phyloP scores from a whole-genome alignment of 2,888 invertebrate genomes.

The Thysanoteuthis rhombus region DNA sequence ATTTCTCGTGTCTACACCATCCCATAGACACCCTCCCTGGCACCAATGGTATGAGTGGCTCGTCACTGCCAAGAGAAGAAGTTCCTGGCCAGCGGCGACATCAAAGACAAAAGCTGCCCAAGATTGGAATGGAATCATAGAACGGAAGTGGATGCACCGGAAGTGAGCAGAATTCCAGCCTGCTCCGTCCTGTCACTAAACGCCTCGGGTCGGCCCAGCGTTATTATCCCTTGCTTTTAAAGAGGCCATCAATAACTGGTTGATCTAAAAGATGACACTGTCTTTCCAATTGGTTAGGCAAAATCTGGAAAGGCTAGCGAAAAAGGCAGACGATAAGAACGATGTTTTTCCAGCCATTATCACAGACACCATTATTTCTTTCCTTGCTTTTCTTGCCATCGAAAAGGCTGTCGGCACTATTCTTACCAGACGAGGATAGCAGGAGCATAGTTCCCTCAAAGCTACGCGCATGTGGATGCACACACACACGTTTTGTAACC shows the following conservation, averaged over 20 bases:
- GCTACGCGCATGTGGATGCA: too few relatives aligned
- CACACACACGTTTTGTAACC: too few relatives aligned
- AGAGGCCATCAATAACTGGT: background rate
- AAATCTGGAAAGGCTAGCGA: background rate
- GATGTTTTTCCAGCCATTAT: background rate
- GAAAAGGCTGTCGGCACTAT: background rate
- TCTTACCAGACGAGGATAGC: background rate
- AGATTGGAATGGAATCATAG: background rate
- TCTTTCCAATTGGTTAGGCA: background rate
- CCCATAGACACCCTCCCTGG: background rate
- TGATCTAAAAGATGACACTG: background rate
- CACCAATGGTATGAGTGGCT: background rate
- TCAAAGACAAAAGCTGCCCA: slow-evolving; percentile 12
- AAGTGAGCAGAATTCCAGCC: background rate
- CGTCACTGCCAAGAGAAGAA: background rate
- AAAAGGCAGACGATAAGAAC: background rate
- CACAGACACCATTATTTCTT: background rate
- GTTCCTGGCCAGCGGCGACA: background rate
- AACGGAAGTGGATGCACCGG: background rate
- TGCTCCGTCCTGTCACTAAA: background rate
- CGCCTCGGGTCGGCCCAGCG: background rate
- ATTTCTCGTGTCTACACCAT: background rate
- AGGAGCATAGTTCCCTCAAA: too few relatives aligned
- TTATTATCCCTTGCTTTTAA: background rate
- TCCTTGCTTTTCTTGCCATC: background rate